A percentile compares a stretch with the other conserved stretches of the same genome.
phyloP scores from a whole-genome alignment of 2,888 invertebrate species.

The Thereva unica region DNA sequence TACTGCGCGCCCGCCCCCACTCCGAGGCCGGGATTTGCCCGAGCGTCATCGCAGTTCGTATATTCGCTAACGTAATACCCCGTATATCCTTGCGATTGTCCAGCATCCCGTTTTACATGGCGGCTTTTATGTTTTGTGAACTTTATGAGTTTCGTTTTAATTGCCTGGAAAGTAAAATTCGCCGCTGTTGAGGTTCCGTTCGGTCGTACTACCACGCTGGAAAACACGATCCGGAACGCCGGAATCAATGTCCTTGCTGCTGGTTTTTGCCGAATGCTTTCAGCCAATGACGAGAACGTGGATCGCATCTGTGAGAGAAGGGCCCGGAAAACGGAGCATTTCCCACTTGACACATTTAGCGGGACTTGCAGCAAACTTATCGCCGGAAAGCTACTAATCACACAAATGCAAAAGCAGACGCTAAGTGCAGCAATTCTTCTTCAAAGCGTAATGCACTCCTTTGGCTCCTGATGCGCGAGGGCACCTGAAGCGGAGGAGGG shows the following conservation, averaged over 20 bases:
- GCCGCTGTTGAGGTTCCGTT: conserved; percentile 23
- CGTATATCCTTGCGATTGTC: conserved; percentile 30
- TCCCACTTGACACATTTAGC: too few relatives aligned
- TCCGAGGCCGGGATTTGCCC: neutral
- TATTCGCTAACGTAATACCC: neutral
- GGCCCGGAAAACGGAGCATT: too few relatives aligned
- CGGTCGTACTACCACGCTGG: conserved; percentile 12
- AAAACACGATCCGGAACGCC: neutral
- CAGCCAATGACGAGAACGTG: too few relatives aligned
- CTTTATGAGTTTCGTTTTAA: conserved; percentile 40
- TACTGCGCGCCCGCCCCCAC: neutral
- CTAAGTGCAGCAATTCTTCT: too few relatives aligned
- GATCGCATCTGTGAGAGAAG: too few relatives aligned
- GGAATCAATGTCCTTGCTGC: neutral
- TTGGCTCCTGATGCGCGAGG: too few relatives aligned
- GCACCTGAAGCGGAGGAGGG: too few relatives aligned
- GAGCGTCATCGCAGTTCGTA: conserved; percentile 12
- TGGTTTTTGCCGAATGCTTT: too few relatives aligned
- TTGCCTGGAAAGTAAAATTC: conserved; percentile 41
- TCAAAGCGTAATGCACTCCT: too few relatives aligned
- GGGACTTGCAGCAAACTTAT: too few relatives aligned
- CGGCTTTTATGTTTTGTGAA: conserved; percentile 36
- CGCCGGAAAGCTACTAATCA: too few relatives aligned
- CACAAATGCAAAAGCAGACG: too few relatives aligned
- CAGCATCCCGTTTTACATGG: conserved; percentile 39